These are phyloP conservation scores for Scomber scombrus DNA, from an alignment of 2,113 vertebrate genomes.

Conservation along the genomic window DNA sequence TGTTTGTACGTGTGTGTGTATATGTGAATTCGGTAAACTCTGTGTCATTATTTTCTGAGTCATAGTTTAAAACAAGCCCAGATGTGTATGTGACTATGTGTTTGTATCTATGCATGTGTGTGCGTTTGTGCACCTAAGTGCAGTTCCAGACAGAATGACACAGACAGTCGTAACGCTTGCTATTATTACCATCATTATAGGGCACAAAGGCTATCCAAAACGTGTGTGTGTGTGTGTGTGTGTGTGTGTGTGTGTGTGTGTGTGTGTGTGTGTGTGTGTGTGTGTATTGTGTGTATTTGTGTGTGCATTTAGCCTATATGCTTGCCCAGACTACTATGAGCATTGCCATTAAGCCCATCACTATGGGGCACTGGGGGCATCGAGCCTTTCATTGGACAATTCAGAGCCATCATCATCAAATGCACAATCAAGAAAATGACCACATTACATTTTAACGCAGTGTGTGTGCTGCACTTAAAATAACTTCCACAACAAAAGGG, in stretches of 20 bases:
- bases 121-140: constrained; percentile 32
- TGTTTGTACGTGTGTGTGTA: neutral
- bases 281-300: constrained; percentile 27
- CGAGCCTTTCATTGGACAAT: constrained; percentile 56
- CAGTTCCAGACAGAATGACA: constrained; percentile 46
- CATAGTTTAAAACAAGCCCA: constrained; percentile 25
- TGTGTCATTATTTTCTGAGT: constrained; percentile 33
- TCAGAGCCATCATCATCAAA: constrained; percentile 59
- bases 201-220: constrained; percentile 46
- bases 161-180: constrained; percentile 59
- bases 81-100: constrained; percentile 23
- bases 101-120: neutral
- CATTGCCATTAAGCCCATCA: constrained; percentile 59
- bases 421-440: constrained; percentile 58
- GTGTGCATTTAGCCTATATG: constrained; percentile 38
- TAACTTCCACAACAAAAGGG: constrained; percentile 53
- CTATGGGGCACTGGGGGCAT: constrained; percentile 48
- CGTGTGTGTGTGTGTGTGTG: neutral
- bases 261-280: constrained; percentile 33
- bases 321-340: constrained; percentile 51
- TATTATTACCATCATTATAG: constrained; percentile 67
- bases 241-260: constrained; percentile 6
- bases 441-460: constrained; percentile 48
- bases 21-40: neutral
- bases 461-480: constrained; percentile 54